Percentiles rank a stretch among this genome's conserved stretches.
These are phyloP conservation scores for Drosophila burlai DNA, from an alignment of 1,140 invertebrate genomes.

Conservation along the genomic window DNA sequence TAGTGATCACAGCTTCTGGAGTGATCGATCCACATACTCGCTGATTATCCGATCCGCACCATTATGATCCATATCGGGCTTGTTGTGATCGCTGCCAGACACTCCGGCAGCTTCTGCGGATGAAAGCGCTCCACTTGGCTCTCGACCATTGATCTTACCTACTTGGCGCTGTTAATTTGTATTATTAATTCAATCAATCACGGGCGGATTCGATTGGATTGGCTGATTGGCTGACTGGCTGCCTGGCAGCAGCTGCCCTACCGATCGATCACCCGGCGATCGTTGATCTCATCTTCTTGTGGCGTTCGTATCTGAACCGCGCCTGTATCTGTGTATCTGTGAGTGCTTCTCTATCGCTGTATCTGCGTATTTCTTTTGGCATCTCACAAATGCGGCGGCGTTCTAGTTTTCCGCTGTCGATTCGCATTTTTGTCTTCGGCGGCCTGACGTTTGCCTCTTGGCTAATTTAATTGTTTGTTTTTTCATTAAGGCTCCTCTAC, in stretches of 20 bases:
- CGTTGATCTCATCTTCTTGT: slow-evolving; percentile 69
- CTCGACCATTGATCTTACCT: slow-evolving; percentile 75
- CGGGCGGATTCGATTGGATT: slow-evolving; percentile 45
- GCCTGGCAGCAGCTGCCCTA: slow-evolving; percentile 64
- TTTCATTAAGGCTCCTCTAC: slow-evolving; percentile 64
- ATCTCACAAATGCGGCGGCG: slow-evolving; percentile 76
- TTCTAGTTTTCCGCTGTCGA: slow-evolving; percentile 75
- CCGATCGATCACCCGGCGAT: slow-evolving; percentile 53
- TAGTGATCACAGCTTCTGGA: slow-evolving; percentile 10
- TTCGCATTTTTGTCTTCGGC: slow-evolving; percentile 63
- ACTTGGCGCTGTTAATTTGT: slow-evolving; percentile 80
- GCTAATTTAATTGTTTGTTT: slow-evolving; percentile 82
- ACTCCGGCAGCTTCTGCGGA: slow-evolving; percentile 33
- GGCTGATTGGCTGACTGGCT: slow-evolving; percentile 40
- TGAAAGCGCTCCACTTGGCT: slow-evolving; percentile 50
- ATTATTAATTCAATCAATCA: slow-evolving; percentile 83
- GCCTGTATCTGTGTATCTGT: slow-evolving; percentile 1
- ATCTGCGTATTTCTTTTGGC: slow-evolving; percentile 56
- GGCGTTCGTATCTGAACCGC: slow-evolving; percentile 2
- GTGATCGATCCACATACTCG: background rate
- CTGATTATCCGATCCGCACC: slow-evolving; percentile 10
- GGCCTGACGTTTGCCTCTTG: slow-evolving; percentile 65
- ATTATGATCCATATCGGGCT: slow-evolving; percentile 31
- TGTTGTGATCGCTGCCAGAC: slow-evolving; percentile 48
- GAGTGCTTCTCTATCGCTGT: background rate